Conservation (phyloP, 1,140 invertebrate species). For the Wiebesia pumilae region DNA sequence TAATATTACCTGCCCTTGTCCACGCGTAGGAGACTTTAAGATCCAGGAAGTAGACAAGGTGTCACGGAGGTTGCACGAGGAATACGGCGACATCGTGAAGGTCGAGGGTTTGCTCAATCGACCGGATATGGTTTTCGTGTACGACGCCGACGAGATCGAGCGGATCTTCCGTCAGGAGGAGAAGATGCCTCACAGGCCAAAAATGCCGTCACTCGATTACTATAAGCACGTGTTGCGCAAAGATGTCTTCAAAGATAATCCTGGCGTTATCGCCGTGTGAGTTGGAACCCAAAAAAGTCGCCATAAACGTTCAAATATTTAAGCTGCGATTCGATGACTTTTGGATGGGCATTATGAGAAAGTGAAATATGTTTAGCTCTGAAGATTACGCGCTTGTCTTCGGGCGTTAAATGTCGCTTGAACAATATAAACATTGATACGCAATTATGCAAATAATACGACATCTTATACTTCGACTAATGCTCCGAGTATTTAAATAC, state of each 20-base stretch:
- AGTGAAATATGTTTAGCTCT: neutral
- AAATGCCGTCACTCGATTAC: conserved; percentile 85
- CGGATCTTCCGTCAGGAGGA: conserved; percentile 85
- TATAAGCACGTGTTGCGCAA: conserved; percentile 85
- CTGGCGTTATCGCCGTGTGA: conserved; percentile 88
- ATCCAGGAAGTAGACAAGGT: conserved; percentile 85
- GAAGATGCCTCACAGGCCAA: conserved; percentile 83
- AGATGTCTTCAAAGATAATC: conserved; percentile 82
- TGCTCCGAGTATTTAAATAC: too few species aligned
- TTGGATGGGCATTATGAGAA: neutral
- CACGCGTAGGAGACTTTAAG: conserved; percentile 80
- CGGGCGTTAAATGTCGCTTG: neutral
- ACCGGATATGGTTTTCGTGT: conserved; percentile 86
- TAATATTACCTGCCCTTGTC: neutral
- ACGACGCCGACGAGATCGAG: conserved; percentile 85
- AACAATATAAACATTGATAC: neutral
- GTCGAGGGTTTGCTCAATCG: conserved; percentile 84
- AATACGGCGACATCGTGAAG: conserved; percentile 84
- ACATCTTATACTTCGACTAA: too few species aligned
- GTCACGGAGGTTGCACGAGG: conserved; percentile 78
- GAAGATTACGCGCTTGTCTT: neutral
- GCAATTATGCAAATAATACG: too few species aligned
- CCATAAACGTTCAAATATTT: neutral
- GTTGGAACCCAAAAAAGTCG: conserved; percentile 55
- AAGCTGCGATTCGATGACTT: neutral